Evolutionary conservation across 2,113 vertebrate species (phyloP).

Genomic region (Telmatochromis sp.): DNA sequence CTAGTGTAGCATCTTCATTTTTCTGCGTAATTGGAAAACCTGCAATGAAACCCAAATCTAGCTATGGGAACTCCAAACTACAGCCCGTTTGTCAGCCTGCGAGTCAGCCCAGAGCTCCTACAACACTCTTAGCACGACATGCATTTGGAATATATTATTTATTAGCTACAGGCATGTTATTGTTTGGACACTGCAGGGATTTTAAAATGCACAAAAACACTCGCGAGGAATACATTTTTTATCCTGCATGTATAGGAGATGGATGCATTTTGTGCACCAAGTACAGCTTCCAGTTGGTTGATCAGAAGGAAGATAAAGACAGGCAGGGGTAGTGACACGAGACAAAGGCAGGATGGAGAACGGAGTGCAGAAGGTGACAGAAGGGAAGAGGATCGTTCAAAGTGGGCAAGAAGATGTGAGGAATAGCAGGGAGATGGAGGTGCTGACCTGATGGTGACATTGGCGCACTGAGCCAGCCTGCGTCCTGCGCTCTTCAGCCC

Average conservation of each 20-base stretch:
- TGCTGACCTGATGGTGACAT: conserved; percentile 84
- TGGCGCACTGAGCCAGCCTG: conserved; percentile 87
- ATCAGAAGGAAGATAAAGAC: background rate
- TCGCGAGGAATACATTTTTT: conserved; percentile 27
- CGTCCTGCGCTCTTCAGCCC: conserved; percentile 92
- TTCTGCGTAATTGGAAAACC: background rate
- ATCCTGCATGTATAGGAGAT: background rate
- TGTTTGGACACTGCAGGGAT: background rate
- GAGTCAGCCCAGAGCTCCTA: background rate
- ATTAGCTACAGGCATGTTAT: background rate
- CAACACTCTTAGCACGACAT: background rate
- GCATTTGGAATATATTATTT: conserved; percentile 7
- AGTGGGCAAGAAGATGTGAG: background rate
- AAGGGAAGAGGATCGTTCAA: background rate
- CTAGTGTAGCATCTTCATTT: background rate
- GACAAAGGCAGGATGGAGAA: background rate
- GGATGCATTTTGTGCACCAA: background rate
- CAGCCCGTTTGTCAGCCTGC: background rate
- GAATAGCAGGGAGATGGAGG: background rate
- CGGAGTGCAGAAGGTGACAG: background rate
- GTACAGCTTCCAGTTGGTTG: background rate
- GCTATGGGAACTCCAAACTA: background rate
- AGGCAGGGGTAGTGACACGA: background rate
- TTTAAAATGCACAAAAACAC: conserved; percentile 3
- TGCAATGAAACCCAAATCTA: background rate